A percentile compares a stretch with the other conserved stretches of the same genome.
These are phyloP conservation scores for Callitettix versicolor DNA, from an alignment of 1,140 invertebrate genomes.

Conservation along the genomic window DNA sequence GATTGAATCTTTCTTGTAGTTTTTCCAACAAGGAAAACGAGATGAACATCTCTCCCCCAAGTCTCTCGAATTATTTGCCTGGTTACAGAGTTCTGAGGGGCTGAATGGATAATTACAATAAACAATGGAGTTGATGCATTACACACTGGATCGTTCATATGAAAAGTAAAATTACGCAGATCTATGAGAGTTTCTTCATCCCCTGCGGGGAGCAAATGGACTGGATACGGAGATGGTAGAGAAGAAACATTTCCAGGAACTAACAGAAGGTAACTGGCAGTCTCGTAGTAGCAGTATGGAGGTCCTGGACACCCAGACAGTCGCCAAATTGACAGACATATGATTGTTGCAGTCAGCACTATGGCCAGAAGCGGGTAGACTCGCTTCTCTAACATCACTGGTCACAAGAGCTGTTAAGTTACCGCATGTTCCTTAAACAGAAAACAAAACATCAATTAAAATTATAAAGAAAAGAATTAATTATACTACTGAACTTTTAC, in stretches of 20 bases:
- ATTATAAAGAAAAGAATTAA: no score
- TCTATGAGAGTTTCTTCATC: constrained; percentile 18
- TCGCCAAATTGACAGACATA: constrained; percentile 2
- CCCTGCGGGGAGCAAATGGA: background rate
- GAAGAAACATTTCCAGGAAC: constrained; percentile 1
- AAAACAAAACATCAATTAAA: no score
- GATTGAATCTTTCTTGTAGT: constrained; percentile 31
- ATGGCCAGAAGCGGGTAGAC: constrained; percentile 5
- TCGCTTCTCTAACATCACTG: constrained; percentile 3
- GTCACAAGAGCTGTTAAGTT: background rate
- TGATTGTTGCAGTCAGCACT: constrained; percentile 7
- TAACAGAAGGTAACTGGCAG: constrained; percentile 1
- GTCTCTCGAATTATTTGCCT: constrained; percentile 38
- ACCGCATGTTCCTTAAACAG: background rate
- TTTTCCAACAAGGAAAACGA: constrained; percentile 60
- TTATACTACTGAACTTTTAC: no score
- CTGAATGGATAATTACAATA: constrained; percentile 56
- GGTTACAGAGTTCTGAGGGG: constrained; percentile 33
- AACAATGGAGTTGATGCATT: constrained; percentile 33
- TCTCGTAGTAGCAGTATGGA: background rate
- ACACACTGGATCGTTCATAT: constrained; percentile 20
- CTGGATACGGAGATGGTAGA: background rate
- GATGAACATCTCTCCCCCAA: constrained; percentile 44
- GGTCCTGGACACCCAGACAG: constrained; percentile 9
- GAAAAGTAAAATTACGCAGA: constrained; percentile 18